Percentiles rank a stretch among this genome's conserved stretches.
Evolutionary conservation across 2,113 vertebrate genomes (phyloP).

Genomic region (Myocastor coypus): DNA sequence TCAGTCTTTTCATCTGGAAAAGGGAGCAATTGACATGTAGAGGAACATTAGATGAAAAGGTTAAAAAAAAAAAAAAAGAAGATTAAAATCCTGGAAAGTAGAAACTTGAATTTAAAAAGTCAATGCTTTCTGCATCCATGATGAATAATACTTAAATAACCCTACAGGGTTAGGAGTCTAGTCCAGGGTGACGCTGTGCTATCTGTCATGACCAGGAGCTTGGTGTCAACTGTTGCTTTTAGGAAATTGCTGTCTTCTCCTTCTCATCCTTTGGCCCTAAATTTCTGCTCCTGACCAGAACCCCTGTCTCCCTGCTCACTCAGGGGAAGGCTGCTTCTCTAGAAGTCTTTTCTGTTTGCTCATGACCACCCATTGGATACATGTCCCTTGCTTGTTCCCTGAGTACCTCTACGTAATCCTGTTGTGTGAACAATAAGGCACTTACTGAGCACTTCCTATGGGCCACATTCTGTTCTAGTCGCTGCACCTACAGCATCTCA

Average conservation of each 20-base stretch:
- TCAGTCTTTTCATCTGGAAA: conserved; percentile 16
- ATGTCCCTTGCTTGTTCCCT: background rate
- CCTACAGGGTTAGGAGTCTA: background rate
- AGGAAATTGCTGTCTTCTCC: background rate
- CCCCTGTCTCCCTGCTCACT: background rate
- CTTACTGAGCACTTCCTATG: background rate
- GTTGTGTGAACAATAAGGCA: background rate
- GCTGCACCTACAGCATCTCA: background rate
- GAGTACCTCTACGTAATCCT: background rate
- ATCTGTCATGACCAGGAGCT: background rate
- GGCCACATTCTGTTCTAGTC: background rate
- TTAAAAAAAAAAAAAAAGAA: conserved; percentile 29
- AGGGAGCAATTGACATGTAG: background rate
- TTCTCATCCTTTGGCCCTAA: background rate
- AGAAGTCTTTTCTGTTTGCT: background rate
- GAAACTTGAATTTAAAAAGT: background rate
- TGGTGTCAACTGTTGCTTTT: background rate
- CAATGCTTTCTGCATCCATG: background rate
- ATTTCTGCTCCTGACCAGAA: background rate
- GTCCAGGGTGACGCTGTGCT: too few species aligned
- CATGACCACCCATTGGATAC: background rate
- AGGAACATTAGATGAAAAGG: conserved; percentile 32
- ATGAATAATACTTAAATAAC: background rate
- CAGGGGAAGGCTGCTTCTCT: background rate
- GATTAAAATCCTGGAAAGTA: conserved; percentile 15